A percentile compares a stretch with the other conserved stretches of the same genome.
phyloP scores from a whole-genome alignment of 2,113 vertebrate species.

The Periophthalmodon schlosseri region DNA sequence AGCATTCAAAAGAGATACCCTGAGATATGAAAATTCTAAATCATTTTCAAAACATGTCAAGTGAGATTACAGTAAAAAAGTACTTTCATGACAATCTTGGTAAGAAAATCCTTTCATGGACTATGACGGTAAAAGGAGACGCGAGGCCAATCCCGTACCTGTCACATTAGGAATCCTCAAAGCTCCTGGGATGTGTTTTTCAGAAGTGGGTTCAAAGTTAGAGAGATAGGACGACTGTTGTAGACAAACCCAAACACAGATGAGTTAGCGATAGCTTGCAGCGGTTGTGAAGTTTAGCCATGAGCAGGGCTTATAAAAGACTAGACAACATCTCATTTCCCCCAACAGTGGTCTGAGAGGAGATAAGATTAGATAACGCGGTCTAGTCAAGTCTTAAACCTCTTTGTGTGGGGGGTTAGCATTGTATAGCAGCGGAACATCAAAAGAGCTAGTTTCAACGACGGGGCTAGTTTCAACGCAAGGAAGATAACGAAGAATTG shows the following conservation, averaged over 20 bases:
- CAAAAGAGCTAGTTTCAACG: not conserved
- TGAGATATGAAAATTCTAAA: conserved; percentile 15
- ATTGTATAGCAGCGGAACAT: not conserved
- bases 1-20: conserved; percentile 28
- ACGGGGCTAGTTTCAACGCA: not conserved
- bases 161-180: conserved; percentile 38
- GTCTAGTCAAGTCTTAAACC: conserved; percentile 34
- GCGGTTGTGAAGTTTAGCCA: conserved; percentile 39
- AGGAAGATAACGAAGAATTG: not conserved
- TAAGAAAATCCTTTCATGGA: conserved; percentile 43
- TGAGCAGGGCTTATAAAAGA: conserved; percentile 29
- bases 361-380: conserved; percentile 40
- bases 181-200: conserved; percentile 37
- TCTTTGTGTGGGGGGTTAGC: conserved; percentile 15
- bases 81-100: conserved; percentile 29
- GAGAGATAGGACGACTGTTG: conserved; percentile 28
- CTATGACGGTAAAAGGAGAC: conserved; percentile 38
- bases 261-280: conserved; percentile 53
- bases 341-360: conserved; percentile 25
- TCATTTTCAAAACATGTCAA: conserved; percentile 23
- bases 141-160: conserved; percentile 33
- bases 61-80: conserved; percentile 34
- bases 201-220: conserved; percentile 41
- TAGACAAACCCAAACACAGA: conserved; percentile 63
- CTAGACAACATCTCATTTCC: conserved; percentile 37